phyloP scores from a whole-genome alignment of 2,797 vertebrate species.

The Falco naumanni region DNA sequence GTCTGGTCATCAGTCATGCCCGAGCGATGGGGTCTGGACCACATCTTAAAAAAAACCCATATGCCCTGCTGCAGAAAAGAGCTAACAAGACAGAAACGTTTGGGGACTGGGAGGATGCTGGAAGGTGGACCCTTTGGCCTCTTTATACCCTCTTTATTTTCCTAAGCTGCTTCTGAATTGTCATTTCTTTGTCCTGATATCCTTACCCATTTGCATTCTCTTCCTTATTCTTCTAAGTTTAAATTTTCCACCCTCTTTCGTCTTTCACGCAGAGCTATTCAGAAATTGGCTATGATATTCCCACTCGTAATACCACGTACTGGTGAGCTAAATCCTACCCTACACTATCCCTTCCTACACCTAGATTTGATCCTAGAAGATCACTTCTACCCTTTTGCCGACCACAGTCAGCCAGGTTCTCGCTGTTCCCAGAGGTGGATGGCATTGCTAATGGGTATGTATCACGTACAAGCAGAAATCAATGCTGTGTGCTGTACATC shows the following conservation, averaged over 20 bases:
- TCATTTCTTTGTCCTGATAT: neutral
- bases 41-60: neutral
- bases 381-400: neutral
- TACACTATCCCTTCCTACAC: neutral
- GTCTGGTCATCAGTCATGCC: rapidly evolving
- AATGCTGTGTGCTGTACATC: constrained; percentile 16
- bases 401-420: neutral
- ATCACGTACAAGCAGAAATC: constrained; percentile 28
- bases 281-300: neutral
- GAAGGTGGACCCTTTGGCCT: neutral
- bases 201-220: neutral
- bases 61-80: neutral
- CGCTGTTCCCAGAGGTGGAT: neutral
- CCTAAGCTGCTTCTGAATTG: neutral
- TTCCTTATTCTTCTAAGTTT: neutral
- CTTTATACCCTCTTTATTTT: neutral
- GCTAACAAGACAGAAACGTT: neutral
- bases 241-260: neutral
- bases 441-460: neutral
- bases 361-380: neutral
- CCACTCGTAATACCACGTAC: neutral
- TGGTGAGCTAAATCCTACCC: neutral
- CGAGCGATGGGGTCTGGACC: neutral
- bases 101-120: neutral
- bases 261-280: neutral